These are phyloP conservation scores for Rotaria macrura DNA, from an alignment of 2,888 invertebrate species.

Conservation along the genomic window DNA sequence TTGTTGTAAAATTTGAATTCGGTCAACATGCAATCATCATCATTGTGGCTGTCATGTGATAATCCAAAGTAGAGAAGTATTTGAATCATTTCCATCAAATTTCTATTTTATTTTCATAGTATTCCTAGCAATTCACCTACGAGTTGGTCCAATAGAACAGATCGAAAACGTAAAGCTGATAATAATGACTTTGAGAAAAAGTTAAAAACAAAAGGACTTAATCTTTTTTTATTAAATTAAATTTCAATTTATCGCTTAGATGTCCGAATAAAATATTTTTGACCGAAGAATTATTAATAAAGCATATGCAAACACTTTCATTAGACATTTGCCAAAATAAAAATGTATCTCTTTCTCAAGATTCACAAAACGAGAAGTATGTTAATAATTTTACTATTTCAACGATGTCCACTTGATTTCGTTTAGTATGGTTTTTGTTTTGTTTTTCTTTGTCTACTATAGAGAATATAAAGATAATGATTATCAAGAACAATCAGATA, in stretches of 20 bases:
- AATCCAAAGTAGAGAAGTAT: background rate
- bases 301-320: background rate
- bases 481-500: background rate
- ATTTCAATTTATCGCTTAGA: background rate
- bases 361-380: background rate
- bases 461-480: background rate
- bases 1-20: too few species aligned
- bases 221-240: background rate
- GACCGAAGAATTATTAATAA: background rate
- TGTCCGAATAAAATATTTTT: background rate
- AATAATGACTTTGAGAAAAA: background rate
- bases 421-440: background rate
- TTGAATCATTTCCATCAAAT: background rate
- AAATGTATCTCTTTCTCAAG: background rate
- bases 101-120: background rate
- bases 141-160: background rate
- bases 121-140: background rate
- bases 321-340: background rate
- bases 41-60: background rate
- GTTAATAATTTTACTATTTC: background rate
- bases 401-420: background rate
- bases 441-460: background rate
- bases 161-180: background rate
- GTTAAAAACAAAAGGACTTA: background rate
- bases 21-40: background rate